Evolutionary conservation across 2,113 vertebrate genomes (phyloP), one percentile per base, ranked within the genome.

Genomic region (Dicentrarchus labrax): DNA sequence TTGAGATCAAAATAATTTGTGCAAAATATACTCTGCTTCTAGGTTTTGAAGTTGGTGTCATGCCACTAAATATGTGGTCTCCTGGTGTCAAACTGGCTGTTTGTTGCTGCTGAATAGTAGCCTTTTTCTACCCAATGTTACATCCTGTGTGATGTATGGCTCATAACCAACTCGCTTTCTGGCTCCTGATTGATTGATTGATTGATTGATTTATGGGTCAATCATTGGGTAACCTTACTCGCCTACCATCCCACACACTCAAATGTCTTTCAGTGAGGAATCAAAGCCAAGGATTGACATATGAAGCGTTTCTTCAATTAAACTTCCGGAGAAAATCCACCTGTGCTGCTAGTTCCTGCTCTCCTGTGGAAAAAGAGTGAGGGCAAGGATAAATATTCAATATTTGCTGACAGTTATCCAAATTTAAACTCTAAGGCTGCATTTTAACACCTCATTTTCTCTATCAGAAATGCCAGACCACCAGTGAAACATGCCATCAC

Each of bases 141-240:
- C 80, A 83, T 60, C 45, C n/a, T 48, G 21, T 61, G 82, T 93
- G 91, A 94, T 91, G 84, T 84, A 94, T 88, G 59, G 79, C 59
- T 78, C 92, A 90, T 82, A 92, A 76, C 83, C 10, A 61, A 69
- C 56, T 83, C 38, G 22, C 75, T 86, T 61, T 84, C 87, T 41
- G 21, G 38, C 59, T 60, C 51, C 61, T 21, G 79, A 88, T 24
- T 78, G 89, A 94, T 90, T 30, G 30, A 30, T 30, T 30, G 30
- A 30, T 24, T 78, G 89, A 94, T 89, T 94, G 92, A 95, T 94
- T 93, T 92, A 94, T 91, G 87, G 86, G 87, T 90, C 83, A 76
- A 83, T 89, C 77, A 72, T 76, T 76, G 39, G 22, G 69, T 78
- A 89, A 90, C 86, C 84, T 85, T 82, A 84, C 83, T 78, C 43